phyloP scores from a whole-genome alignment of 2,888 invertebrate species.

The Polydrusus tereticollis region DNA sequence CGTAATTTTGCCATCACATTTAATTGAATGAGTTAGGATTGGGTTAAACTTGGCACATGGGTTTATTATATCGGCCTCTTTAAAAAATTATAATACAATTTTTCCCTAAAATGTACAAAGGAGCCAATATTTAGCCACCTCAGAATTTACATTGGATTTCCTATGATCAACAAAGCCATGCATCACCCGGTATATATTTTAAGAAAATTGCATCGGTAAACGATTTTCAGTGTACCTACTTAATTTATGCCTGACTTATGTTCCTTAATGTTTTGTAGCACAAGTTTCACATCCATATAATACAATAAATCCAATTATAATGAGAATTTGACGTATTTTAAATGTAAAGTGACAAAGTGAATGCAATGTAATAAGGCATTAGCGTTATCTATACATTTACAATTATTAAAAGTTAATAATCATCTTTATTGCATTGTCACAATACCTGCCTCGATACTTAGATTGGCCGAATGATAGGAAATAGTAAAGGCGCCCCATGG shows the following conservation, averaged over 20 bases:
- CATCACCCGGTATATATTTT: no score
- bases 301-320: background rate
- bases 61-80: no score
- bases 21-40: no score
- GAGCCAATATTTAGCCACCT: no score
- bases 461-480: constrained; percentile 8
- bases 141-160: no score
- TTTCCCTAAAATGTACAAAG: no score
- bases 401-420: constrained; percentile 23
- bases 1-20: no score
- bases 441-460: constrained; percentile 6
- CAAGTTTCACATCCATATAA: background rate
- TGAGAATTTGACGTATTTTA: background rate
- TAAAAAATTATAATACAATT: no score
- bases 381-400: background rate
- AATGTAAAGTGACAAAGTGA: constrained; percentile 18
- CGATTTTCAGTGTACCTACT: no score
- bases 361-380: background rate
- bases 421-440: constrained; percentile 23
- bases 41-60: no score
- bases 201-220: no score
- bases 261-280: background rate
- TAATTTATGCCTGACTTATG: background rate
- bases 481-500: constrained; percentile 17
- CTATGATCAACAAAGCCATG: no score